Evolutionary conservation across 2,113 vertebrate species (phyloP).

Genomic region (Mesoclemmys tuberculata): DNA sequence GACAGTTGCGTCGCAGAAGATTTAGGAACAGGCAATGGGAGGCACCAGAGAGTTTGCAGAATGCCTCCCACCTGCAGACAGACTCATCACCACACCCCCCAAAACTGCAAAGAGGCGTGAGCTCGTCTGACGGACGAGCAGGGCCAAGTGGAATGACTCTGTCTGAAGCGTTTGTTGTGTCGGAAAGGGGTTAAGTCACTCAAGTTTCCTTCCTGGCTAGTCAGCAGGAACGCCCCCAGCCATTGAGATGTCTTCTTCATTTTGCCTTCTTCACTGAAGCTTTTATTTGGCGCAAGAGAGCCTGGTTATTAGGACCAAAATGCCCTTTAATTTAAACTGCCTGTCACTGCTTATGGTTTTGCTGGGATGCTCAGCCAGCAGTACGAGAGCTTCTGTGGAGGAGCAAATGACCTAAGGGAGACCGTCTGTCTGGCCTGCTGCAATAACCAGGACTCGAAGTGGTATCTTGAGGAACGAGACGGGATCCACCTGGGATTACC

Average conservation of each 20-base stretch:
- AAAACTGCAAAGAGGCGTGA: not conserved
- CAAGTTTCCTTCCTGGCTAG: not conserved
- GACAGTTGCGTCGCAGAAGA: not conserved
- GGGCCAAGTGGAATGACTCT: no score
- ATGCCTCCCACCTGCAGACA: accelerated
- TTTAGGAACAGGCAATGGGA: not conserved
- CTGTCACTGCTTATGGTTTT: not conserved
- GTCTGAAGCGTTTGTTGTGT: accelerated
- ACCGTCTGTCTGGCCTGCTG: not conserved
- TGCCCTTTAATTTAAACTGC: not conserved
- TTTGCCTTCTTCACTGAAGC: not conserved
- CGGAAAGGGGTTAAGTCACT: not conserved
- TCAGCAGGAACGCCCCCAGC: not conserved
- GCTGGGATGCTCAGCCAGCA: not conserved
- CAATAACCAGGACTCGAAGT: not conserved
- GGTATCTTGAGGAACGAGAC: not conserved
- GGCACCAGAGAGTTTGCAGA: not conserved
- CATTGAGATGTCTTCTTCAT: not conserved
- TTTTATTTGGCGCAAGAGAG: not conserved
- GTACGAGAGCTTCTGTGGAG: not conserved
- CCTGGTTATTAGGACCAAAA: not conserved
- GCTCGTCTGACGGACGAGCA: no score
- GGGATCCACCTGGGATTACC: no score
- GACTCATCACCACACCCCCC: not conserved
- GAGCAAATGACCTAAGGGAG: not conserved